Conservation (phyloP, 2,113 vertebrate species). For the Burhinus bistriatus region DNA sequence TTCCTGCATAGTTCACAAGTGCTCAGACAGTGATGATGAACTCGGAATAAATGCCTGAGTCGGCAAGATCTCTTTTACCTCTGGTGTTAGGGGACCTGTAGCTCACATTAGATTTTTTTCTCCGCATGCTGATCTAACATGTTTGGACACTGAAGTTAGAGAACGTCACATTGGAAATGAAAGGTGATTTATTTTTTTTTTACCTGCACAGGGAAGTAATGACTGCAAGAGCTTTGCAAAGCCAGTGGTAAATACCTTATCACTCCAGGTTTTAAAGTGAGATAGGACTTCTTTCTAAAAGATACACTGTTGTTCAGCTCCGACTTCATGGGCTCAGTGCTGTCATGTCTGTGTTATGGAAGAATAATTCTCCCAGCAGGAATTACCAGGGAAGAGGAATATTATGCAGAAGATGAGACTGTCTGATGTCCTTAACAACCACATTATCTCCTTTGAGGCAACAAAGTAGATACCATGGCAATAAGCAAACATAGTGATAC, state of each 20-base stretch:
- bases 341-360: background rate
- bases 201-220: background rate
- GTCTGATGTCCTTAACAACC: constrained; percentile 24
- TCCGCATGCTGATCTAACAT: background rate
- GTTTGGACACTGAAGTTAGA: background rate
- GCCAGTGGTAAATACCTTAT: background rate
- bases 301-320: background rate
- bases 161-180: background rate
- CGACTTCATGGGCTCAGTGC: background rate
- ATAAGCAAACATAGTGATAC: background rate
- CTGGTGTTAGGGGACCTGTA: background rate
- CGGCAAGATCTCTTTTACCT: background rate
- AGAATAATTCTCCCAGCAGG: constrained; percentile 39
- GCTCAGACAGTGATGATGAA: background rate
- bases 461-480: background rate
- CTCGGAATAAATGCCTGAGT: accelerated
- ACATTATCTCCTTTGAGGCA: background rate
- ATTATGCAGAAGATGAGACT: constrained; percentile 35
- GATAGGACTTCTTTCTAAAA: background rate
- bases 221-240: background rate
- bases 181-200: background rate
- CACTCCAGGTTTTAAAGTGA: background rate
- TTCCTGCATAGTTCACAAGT: background rate
- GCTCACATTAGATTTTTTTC: background rate
- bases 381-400: constrained; percentile 3